Evolutionary conservation across 2,797 vertebrate species (phyloP), one percentile per base, ranked within the genome.

Genomic region (Syngnathus acus): DNA sequence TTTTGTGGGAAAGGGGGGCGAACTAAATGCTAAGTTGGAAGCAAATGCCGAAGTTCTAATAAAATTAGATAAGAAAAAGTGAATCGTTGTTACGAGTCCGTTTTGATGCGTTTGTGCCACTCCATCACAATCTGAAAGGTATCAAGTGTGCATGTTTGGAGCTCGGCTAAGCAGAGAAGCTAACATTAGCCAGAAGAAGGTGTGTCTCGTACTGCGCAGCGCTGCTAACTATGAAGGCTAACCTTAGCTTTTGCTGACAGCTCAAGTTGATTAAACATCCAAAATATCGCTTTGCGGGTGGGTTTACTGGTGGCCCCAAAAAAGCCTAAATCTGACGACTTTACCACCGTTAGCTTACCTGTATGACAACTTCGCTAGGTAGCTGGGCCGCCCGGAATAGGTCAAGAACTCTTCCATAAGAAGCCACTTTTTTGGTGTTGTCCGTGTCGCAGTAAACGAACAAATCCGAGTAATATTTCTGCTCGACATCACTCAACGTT

Each of bases 371-470:
- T 88, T 98, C 96, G 89, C 86, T 93, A 75, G 95, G 93, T 58
- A 98, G 92, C 93, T 98, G 96, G 82, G 96, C 95, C 89, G 95
- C 95, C 90, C 95, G 92, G 92, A 98, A 95, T 72, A 98, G 94
- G 89, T 98, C 96, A 79, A 96, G 90, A 84, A 98, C 95, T 84
- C 94, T 92, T 69, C 93, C 94, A 75, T 94, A 94, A 80, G 94
- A 94, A 67, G 94, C 94, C 87, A 97, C 95, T 92, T 98, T 98
- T 85, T 98, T 97, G 80, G 95, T 95, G 92, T 94, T 95, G 85
- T 98, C 96, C 80, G 94, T 95, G 92, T 98, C 96, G 92, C 96
- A 98, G 90, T 95, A 97, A 53, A 93, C 88, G 89, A 98, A 98
- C 83, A 98, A 88, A 71, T 98, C 96, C 80, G 95, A 96, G 86